Percentiles rank a stretch among this genome's conserved stretches.
Conservation (phyloP, 2,797 vertebrate genomes). For the Intellagama lesueurii region DNA sequence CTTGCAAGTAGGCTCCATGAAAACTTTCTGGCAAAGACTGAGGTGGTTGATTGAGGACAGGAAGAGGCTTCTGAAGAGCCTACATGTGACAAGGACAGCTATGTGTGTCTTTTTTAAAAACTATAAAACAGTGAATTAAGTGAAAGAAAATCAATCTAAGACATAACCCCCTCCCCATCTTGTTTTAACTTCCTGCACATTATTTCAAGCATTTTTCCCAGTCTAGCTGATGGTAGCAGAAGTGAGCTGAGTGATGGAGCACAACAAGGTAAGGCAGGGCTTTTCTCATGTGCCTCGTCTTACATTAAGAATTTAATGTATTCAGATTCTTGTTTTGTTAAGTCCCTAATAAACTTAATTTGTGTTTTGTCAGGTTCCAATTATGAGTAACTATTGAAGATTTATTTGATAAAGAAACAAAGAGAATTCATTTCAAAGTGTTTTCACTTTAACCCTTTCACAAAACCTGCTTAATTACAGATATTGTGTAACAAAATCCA, state of each 20-base stretch:
- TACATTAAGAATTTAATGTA: neutral
- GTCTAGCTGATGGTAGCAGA: neutral
- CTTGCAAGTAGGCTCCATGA: neutral
- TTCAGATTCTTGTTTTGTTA: neutral
- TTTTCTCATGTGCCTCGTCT: neutral
- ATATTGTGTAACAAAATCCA: neutral
- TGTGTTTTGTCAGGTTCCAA: neutral
- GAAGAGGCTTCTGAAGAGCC: neutral
- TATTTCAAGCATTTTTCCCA: neutral
- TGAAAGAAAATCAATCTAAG: neutral
- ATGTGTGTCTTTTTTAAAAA: neutral
- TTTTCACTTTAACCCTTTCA: neutral
- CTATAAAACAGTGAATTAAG: neutral
- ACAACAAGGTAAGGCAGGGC: neutral
- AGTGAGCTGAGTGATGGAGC: neutral
- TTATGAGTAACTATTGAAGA: neutral
- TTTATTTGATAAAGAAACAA: neutral
- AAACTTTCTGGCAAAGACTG: neutral
- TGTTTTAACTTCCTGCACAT: neutral
- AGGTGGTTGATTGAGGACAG: neutral
- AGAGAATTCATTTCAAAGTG: neutral
- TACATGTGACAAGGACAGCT: neutral
- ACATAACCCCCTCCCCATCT: too few species aligned
- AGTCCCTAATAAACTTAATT: neutral
- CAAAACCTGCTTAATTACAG: constrained; percentile 22